Conservation (phyloP, 2,797 vertebrate species). For the Gymnothorax reevesii region DNA sequence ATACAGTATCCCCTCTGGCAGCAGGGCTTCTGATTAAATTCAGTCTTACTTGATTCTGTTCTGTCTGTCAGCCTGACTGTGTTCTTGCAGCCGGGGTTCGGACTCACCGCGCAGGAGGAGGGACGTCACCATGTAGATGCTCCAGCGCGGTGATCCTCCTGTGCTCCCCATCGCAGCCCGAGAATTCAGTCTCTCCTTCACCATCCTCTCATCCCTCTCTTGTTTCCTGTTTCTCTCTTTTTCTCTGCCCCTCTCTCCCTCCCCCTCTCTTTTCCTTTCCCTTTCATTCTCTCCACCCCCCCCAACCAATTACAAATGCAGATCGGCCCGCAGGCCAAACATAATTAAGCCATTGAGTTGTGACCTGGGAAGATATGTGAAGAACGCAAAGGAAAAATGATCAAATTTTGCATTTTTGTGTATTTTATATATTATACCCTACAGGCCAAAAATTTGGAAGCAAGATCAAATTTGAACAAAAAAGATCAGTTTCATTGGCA, state of each 20-base stretch:
- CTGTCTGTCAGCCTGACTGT: neutral
- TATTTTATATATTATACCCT: no score
- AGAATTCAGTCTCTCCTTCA: constrained; percentile 39
- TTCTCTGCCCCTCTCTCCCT: neutral
- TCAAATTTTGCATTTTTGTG: no score
- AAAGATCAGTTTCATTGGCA: no score
- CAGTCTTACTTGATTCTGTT: neutral
- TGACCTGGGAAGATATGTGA: constrained; percentile 36
- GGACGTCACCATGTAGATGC: constrained; percentile 36
- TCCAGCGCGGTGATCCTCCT: constrained; percentile 34
- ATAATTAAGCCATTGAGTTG: constrained; percentile 62
- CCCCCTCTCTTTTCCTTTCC: constrained; percentile 36
- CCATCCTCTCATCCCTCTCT: neutral
- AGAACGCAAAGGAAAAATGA: neutral
- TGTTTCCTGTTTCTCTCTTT: constrained; percentile 13
- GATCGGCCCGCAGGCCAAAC: constrained; percentile 59
- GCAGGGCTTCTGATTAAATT: neutral
- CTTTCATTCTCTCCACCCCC: constrained; percentile 34
- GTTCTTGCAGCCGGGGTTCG: neutral
- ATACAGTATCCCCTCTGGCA: neutral
- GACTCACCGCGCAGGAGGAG: constrained; percentile 46
- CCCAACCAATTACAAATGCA: neutral
- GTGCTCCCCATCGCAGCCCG: constrained; percentile 56
- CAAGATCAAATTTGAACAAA: no score
- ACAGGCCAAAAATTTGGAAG: no score